These are phyloP conservation scores for Hucho hucho DNA, from an alignment of 2,113 vertebrate genomes.

Conservation along the genomic window DNA sequence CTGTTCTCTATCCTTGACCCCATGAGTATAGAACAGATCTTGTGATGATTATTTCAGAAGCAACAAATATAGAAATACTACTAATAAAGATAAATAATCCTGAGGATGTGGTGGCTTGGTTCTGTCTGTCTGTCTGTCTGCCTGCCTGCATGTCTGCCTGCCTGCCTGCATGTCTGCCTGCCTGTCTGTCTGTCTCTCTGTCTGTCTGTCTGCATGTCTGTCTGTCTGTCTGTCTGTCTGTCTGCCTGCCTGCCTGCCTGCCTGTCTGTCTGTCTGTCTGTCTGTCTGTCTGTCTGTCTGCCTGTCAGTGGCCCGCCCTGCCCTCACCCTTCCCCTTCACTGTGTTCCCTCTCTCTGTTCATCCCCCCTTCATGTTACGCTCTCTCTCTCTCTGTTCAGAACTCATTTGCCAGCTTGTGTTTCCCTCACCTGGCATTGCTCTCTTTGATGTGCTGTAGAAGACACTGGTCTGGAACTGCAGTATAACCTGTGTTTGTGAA, in stretches of 20 bases:
- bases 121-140: too few relatives aligned
- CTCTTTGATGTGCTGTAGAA: conserved; percentile 86
- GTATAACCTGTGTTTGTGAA: conserved; percentile 82
- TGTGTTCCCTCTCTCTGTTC: conserved; percentile 68
- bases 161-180: too few relatives aligned
- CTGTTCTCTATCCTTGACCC: conserved; percentile 30
- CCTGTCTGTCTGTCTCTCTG: neutral
- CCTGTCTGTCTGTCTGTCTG: neutral
- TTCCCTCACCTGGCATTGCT: conserved; percentile 84
- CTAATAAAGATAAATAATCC: neutral
- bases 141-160: too few relatives aligned
- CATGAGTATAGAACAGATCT: conserved; percentile 49
- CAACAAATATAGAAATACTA: too few relatives aligned
- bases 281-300: neutral
- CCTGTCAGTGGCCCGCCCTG: neutral
- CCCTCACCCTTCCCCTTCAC: conserved; percentile 16
- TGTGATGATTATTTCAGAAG: conserved; percentile 72
- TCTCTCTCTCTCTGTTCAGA: conserved; percentile 63
- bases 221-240: neutral
- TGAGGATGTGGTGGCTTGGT: too few relatives aligned
- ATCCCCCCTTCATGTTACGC: neutral
- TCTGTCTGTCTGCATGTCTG: neutral
- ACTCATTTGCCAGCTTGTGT: conserved; percentile 83
- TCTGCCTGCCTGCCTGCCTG: neutral
- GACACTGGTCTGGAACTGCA: too few relatives aligned